phyloP scores from a whole-genome alignment of 1,140 invertebrate genomes.

The Hyles vespertilio region DNA sequence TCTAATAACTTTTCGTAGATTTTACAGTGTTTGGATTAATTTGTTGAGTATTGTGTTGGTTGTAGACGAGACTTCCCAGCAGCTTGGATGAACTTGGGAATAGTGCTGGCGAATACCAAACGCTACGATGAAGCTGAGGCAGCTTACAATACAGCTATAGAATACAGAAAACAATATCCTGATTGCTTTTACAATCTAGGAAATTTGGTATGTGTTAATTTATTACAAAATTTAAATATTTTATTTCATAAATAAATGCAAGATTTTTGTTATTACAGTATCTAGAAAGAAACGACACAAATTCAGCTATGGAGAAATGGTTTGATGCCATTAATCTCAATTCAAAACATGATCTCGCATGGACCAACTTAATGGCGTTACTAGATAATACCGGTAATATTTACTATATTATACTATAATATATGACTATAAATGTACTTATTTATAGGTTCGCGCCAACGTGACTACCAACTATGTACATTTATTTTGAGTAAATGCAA shows the following conservation, averaged over 20 bases:
- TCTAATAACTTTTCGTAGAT: background rate
- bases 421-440: no score
- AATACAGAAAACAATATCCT: conserved; percentile 87
- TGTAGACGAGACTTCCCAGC: conserved; percentile 90
- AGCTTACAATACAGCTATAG: conserved; percentile 88
- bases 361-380: conserved; percentile 94
- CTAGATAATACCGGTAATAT: conserved; percentile 86
- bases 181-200: conserved; percentile 97
- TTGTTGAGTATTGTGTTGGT: background rate
- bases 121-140: conserved; percentile 83
- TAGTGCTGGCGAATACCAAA: conserved; percentile 87
- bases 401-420: background rate
- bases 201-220: conserved; percentile 81
- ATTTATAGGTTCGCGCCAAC: no score
- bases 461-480: no score
- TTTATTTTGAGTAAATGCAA: no score
- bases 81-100: conserved; percentile 99
- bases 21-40: background rate
- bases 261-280: conserved; percentile 68
- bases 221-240: no score
- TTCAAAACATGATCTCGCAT: conserved; percentile 87
- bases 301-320: conserved; percentile 83
- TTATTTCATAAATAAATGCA: background rate
- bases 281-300: conserved; percentile 75
- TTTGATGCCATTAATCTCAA: conserved; percentile 86